These are phyloP conservation scores for Biston stratarius DNA, from an alignment of 2,888 invertebrate genomes.

Conservation along the genomic window DNA sequence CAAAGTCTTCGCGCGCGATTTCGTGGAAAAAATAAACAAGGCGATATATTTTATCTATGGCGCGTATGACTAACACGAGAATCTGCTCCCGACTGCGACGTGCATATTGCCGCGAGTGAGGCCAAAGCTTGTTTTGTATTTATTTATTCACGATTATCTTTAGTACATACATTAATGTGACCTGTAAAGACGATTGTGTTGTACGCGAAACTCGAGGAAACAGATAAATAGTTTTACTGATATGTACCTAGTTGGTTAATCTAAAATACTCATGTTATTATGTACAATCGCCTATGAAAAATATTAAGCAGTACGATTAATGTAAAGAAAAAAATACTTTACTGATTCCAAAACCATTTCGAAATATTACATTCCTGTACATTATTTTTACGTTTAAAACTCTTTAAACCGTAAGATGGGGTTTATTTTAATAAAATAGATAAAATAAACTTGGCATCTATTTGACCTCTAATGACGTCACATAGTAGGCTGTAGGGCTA, in stretches of 20 bases:
- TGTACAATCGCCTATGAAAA: too few species aligned
- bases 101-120: not conserved
- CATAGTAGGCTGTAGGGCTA: too few species aligned
- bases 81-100: conserved; percentile 52
- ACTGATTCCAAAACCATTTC: too few species aligned
- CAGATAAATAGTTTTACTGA: not conserved
- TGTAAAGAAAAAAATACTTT: too few species aligned
- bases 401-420: too few species aligned
- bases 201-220: not conserved
- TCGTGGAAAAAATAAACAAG: conserved; percentile 48
- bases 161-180: not conserved
- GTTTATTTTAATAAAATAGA: too few species aligned
- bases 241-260: not conserved
- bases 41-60: conserved; percentile 46
- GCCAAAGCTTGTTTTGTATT: conserved; percentile 7
- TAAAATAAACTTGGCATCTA: too few species aligned
- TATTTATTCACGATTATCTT: conserved; percentile 18
- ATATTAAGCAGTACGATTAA: too few species aligned
- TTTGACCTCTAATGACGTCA: too few species aligned
- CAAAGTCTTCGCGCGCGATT: conserved; percentile 42
- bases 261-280: not conserved
- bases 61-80: conserved; percentile 45
- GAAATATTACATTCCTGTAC: too few species aligned
- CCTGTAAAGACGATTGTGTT: not conserved
- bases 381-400: too few species aligned